These are phyloP conservation scores for Odontothrips loti DNA, from an alignment of 2,888 invertebrate genomes.

Conservation along the genomic window DNA sequence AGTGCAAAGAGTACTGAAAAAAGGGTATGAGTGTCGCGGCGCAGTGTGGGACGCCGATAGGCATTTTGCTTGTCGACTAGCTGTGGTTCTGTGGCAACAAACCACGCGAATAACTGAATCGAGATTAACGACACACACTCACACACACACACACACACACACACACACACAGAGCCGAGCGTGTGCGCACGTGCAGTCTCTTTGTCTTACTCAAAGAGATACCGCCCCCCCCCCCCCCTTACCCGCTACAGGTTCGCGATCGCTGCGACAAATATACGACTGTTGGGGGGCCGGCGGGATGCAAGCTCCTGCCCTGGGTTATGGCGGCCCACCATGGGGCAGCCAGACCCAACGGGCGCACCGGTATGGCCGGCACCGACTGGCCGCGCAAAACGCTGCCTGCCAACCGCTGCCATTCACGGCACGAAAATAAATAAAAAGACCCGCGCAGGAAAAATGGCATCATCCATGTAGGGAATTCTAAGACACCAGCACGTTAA, in stretches of 20 bases:
- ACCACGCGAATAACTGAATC: neutral
- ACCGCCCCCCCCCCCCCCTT: neutral
- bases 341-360: too few species aligned
- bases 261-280: slow-evolving; percentile 1
- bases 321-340: neutral
- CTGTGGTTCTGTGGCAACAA: neutral
- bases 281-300: neutral
- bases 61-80: too few species aligned
- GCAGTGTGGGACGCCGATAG: neutral
- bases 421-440: too few species aligned
- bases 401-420: neutral
- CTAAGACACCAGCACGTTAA: too few species aligned
- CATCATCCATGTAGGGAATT: too few species aligned
- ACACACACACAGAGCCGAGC: neutral
- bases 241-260: neutral
- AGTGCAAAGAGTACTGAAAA: too few species aligned
- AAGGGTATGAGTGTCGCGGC: neutral
- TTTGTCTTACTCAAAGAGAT: neutral
- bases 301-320: neutral
- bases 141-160: neutral
- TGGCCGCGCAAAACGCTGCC: neutral
- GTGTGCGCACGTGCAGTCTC: neutral
- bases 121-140: neutral
- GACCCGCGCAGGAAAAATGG: too few species aligned
- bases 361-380: neutral